Base-by-base conservation (phyloP, 2,888 invertebrate species). In the Microplitis deprimator region DNA sequence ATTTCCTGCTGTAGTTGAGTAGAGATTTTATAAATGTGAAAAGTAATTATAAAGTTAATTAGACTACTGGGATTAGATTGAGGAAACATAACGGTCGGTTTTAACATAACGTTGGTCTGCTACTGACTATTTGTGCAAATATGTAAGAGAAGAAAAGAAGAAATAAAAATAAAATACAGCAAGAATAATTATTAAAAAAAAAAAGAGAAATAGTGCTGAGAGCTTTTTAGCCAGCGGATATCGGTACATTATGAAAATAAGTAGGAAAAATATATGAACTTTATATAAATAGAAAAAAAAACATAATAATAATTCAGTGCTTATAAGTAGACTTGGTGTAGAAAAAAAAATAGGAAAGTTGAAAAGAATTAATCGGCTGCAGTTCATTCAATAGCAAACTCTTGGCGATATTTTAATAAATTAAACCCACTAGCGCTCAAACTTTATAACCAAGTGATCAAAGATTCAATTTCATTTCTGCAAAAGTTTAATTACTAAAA, bases 21-120 rank as follows among this genome's bases (percentile, higher is more conserved):
- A n/a, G 70, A 62, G 67, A 75, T 77, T 69, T 67, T 20, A 75
- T 68, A 79, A 78, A 78, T 80, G 77, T 73, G 77, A 75, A 80
- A 80, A 79, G 78, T 80, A 80, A 79, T 79, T 79, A 80, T 77
- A 78, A 80, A 80, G 79, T 80, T 80, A 79, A 80, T 80, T 79
- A 79, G 79, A 76, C 73, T 76, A 77, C 59, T 68, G 74, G 50
- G 77, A 80, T 80, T 80, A 80, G 77, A 79, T 80, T 80, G 74
- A 76, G 76, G 77, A 80, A 78, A 72, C 76, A 79, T 67, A 62
- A 68, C 69, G 70, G 69, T 65, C 16, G 38, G 38, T 40, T 59
- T 60, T n/a, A 62, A 61, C 8, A 38, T 20, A 17, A 38, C 62
- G 38, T 61, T 61, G 39, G 40, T 0, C 17, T 60, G 40, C 38